Evolutionary conservation across 1,140 invertebrate species (phyloP).

Genomic region (Philopotamus ludificatus): DNA sequence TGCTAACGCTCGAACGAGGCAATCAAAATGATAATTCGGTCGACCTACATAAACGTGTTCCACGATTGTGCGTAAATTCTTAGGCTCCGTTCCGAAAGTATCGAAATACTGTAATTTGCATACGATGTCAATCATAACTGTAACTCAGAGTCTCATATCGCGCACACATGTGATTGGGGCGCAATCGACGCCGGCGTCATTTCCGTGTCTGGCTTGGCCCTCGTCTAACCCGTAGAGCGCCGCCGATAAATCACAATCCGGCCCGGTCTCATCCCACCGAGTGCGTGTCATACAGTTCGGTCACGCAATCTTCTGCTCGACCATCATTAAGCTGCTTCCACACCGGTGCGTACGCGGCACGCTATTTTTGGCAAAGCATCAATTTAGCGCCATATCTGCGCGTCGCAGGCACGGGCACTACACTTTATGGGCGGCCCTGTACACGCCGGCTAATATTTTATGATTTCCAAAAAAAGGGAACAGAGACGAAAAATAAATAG

Average conservation of each 20-base stretch:
- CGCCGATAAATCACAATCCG: slow-evolving; percentile 1
- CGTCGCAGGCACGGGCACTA: neutral
- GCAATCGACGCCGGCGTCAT: no score
- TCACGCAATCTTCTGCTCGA: slow-evolving; percentile 1
- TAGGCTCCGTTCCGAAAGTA: no score
- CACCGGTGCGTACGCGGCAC: no score
- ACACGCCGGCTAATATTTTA: neutral
- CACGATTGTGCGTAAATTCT: no score
- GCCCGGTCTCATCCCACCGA: neutral
- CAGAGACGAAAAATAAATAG: no score
- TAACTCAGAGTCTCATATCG: no score
- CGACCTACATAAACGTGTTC: no score
- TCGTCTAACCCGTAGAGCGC: neutral
- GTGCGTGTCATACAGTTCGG: neutral
- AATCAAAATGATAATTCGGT: no score
- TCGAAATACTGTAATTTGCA: no score
- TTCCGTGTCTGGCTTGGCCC: neutral
- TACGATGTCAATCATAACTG: no score
- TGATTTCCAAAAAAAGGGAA: neutral
- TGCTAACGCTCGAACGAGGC: no score
- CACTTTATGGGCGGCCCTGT: neutral
- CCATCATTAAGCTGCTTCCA: neutral
- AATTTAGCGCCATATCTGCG: neutral
- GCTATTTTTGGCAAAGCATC: neutral
- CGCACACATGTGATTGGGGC: no score